phyloP scores from a whole-genome alignment of 2,888 invertebrate genomes.

The Lasioglossum marginatum region DNA sequence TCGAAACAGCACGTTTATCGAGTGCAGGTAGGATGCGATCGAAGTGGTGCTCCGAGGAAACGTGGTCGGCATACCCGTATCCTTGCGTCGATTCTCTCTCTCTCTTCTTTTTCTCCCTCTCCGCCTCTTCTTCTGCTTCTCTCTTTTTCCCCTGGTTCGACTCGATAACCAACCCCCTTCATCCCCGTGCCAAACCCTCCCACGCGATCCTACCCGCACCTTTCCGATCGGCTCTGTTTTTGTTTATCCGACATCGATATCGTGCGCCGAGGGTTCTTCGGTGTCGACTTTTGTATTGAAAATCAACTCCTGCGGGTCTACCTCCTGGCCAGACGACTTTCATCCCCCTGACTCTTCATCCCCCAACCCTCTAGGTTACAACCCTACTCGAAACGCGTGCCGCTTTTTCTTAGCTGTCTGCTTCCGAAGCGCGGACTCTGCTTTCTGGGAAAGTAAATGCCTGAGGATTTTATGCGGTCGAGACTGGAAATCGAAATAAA shows the following conservation, averaged over 20 bases:
- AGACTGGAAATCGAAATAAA: neutral
- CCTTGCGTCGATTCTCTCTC: constrained; percentile 26
- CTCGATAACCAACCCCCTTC: constrained; percentile 46
- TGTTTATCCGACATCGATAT: constrained; percentile 68
- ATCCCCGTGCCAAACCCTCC: neutral
- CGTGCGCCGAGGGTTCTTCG: constrained; percentile 25
- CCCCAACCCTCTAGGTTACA: neutral
- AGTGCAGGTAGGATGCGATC: constrained; percentile 53
- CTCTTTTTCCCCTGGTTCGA: constrained; percentile 28
- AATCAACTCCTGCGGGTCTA: constrained; percentile 56
- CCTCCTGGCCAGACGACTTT: constrained; percentile 35
- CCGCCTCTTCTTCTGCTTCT: neutral
- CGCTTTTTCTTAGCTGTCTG: neutral
- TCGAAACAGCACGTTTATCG: constrained; percentile 64
- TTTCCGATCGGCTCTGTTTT: constrained; percentile 46
- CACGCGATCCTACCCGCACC: neutral
- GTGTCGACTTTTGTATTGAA: constrained; percentile 63
- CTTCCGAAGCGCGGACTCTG: neutral
- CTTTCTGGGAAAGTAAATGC: neutral
- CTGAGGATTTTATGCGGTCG: neutral
- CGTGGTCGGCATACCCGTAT: constrained; percentile 61
- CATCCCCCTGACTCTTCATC: neutral
- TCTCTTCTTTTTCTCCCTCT: neutral
- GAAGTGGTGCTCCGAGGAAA: constrained; percentile 64
- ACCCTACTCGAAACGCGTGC: neutral